Base-by-base conservation (phyloP, 2,888 invertebrate genomes). In the Shargacucullia verbasci region DNA sequence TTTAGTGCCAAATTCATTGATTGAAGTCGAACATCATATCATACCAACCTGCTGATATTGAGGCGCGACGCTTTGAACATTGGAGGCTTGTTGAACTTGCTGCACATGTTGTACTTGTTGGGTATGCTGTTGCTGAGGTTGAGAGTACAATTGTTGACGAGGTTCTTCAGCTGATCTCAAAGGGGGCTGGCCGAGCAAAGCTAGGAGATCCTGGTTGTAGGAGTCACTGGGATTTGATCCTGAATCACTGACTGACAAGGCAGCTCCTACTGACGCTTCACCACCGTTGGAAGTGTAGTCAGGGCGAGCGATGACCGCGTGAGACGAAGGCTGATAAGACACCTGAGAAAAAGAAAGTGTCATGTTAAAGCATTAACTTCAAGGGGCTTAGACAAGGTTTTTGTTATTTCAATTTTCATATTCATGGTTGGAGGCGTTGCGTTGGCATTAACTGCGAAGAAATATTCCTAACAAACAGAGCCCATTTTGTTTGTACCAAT, bases 221-320 rank as follows among this genome's bases (percentile, higher is more conserved):
- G 85, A 52, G 44, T 84, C 78, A 13, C 80, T 74, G 0, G 84
- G 68, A 46, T 70, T 82, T 1, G 87, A 80, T 20, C 89, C 88
- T 9, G 83, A 83, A 59, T 93, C 93, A 47, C 91, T 91, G 49
- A 93, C 93, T 1, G 93, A 88, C 10, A 94, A 75, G 1, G 94
- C 94, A 3, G 93, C 94, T 7, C 94, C 94, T 0, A 94, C 94
- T 4, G 93, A 93, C 0, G 93, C 94, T 70, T 94, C 94, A 0
- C 91, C 94, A 1, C 92, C 92, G 35, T 91, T 90, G 1, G 89
- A 84, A 0, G 88, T 81, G 75, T 83, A 91, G 55, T 88, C 84
- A 0, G 94, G 94, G 25, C 94, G 90, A 13, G 92, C 86, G 47
- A 94, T 94, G 35, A 94, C 89, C 6, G 93, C 87, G 57, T 89